Percentiles rank a stretch among this genome's conserved stretches.
These are phyloP conservation scores for Euphydryas editha DNA, from an alignment of 2,888 invertebrate species.

Conservation along the genomic window DNA sequence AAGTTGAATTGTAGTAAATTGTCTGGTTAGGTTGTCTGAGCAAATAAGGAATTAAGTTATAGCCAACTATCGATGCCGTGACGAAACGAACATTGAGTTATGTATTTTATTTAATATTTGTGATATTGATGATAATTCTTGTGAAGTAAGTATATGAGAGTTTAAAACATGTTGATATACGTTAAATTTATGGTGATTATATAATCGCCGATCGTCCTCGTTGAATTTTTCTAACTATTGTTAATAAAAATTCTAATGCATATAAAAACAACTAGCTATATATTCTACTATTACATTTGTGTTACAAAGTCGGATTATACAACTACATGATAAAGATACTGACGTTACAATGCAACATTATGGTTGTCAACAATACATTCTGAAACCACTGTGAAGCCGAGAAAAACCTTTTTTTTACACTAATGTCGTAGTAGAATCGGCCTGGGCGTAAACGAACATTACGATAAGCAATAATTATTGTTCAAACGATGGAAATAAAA, in stretches of 20 bases:
- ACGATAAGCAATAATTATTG: constrained; percentile 32
- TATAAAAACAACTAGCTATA: constrained; percentile 9
- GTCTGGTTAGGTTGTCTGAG: not conserved
- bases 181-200: constrained; percentile 74
- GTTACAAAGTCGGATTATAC: too few relatives aligned
- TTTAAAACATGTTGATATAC: constrained; percentile 75
- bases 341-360: too few relatives aligned
- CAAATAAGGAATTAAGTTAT: not conserved
- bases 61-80: not conserved
- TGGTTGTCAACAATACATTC: too few relatives aligned
- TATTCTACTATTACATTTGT: too few relatives aligned
- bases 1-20: too few relatives aligned
- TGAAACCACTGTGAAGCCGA: too few relatives aligned
- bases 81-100: constrained; percentile 32
- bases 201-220: constrained; percentile 59
- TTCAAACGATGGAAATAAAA: constrained; percentile 17
- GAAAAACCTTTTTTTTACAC: too few relatives aligned
- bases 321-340: too few relatives aligned
- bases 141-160: constrained; percentile 63
- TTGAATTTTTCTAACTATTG: constrained; percentile 47
- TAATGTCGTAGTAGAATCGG: too few relatives aligned
- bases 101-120: constrained; percentile 64
- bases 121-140: constrained; percentile 81
- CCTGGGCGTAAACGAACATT: constrained; percentile 12
- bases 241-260: constrained; percentile 33